Evolutionary conservation across 2,888 invertebrate species (phyloP), one percentile per base, ranked within the genome.

Genomic region (Xanthostigma xanthostigma): DNA sequence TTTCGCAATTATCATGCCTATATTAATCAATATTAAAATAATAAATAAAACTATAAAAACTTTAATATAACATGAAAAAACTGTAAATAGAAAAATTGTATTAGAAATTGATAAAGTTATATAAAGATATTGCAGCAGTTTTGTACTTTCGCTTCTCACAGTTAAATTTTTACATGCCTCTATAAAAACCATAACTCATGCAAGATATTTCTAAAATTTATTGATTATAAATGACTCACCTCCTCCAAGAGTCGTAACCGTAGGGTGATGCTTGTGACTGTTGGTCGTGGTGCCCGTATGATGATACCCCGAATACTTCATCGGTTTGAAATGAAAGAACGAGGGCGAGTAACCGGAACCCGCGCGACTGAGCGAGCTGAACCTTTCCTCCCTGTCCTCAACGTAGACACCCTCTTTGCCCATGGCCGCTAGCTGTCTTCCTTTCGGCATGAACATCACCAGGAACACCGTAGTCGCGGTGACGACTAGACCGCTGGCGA

Each of bases 371-470:
- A 88, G 67, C 46, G 88, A 85, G 66, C 87, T 88, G 56, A 87
- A 80, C 49, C 84, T 79, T 57, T 89, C 89, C 57, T 88, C 88
- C 51, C 87, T 75, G 65, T 85, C 89, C 60, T 84, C 85, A 54
- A 83, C 78, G 66, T 83, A 84, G 54, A 85, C 78, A 11, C 86
- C 89, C 61, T 92, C 91, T 59, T 90, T 85, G 43, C 93, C 93
- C 73, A 93, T 80, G 44, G 92, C 92, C 1, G 92, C 92, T 59
- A 94, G 70, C 60, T 94, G 90, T 39, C 93, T 75, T 35, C 93
- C 92, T 70, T 88, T 93, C 36, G 93, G 85, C 70, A 92, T 83
- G 67, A 94, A 94, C 93, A 94, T 93, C 49, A 92, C 81, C 57
- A 91, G 77, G 68, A 94, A 90, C 46, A 92, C 83, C 42, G 90